phyloP scores from a whole-genome alignment of 2,888 invertebrate species.

The Ptilodon capucinus region DNA sequence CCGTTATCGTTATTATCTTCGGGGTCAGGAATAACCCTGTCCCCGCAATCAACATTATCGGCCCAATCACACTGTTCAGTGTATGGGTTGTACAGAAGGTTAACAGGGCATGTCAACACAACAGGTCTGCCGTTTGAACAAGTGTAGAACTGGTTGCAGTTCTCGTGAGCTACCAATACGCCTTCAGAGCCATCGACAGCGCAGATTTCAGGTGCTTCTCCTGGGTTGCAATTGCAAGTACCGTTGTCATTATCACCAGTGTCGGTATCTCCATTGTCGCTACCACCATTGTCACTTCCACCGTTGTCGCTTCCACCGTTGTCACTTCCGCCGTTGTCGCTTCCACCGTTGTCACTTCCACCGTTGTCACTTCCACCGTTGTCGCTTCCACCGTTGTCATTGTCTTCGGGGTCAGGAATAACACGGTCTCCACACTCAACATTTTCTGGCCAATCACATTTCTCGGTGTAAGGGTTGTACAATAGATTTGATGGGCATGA shows the following conservation, averaged over 20 bases:
- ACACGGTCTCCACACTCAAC: constrained; percentile 37
- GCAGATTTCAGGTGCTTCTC: constrained; percentile 43
- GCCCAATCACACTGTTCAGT: constrained; percentile 47
- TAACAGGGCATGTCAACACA: constrained; percentile 25
- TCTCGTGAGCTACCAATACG: constrained; percentile 42
- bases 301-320: neutral
- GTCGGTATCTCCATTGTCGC: constrained; percentile 7
- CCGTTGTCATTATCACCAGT: constrained; percentile 8
- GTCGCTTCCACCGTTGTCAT: neutral
- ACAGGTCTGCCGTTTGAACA: constrained; percentile 40
- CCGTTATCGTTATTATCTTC: constrained; percentile 11
- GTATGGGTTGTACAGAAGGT: constrained; percentile 39
- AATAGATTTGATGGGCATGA: constrained; percentile 27
- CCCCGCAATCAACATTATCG: constrained; percentile 41
- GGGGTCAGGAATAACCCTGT: constrained; percentile 30
- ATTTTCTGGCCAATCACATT: constrained; percentile 30
- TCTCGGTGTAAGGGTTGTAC: constrained; percentile 31
- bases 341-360: neutral
- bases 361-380: neutral
- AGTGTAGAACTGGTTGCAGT: constrained; percentile 49
- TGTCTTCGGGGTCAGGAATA: constrained; percentile 4
- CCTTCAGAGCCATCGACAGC: constrained; percentile 37
- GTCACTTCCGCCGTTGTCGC: neutral
- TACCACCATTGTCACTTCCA: constrained; percentile 5
- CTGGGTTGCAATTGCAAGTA: constrained; percentile 39